phyloP scores from a whole-genome alignment of 2,113 vertebrate genomes.

The Notarius lentiginosus region DNA sequence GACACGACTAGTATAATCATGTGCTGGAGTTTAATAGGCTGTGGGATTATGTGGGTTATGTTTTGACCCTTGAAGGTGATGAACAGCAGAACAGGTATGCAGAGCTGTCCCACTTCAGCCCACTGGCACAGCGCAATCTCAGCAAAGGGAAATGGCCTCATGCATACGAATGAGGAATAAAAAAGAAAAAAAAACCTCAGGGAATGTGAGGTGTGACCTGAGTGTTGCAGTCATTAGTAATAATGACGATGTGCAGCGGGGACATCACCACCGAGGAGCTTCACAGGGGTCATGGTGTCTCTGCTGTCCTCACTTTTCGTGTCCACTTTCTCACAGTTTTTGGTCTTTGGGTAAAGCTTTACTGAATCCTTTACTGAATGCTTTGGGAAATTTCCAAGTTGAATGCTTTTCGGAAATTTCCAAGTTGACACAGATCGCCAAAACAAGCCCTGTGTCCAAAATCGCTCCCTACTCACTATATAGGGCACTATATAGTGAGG shows the following conservation, averaged over 20 bases:
- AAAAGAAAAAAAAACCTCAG: constrained; percentile 18
- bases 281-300: constrained; percentile 3
- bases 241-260: constrained; percentile 27
- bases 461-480: too few species aligned
- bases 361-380: not conserved
- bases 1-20: constrained; percentile 1
- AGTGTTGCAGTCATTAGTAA: constrained; percentile 51
- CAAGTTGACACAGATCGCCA: not conserved
- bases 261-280: constrained; percentile 20
- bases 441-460: not conserved
- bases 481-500: too few species aligned
- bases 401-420: not conserved
- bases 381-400: not conserved
- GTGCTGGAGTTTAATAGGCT: constrained; percentile 9
- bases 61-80: constrained; percentile 41
- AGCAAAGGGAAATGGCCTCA: constrained; percentile 34
- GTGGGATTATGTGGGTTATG: constrained; percentile 37
- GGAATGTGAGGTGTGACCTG: constrained; percentile 45
- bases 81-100: constrained; percentile 28
- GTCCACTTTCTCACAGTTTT: not conserved
- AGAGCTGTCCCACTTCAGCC: constrained; percentile 26
- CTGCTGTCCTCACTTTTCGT: not conserved
- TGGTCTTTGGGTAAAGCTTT: not conserved
- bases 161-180: constrained; percentile 45
- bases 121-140: constrained; percentile 44